A percentile compares a stretch with the other conserved stretches of the same genome.
phyloP scores from a whole-genome alignment of 2,797 vertebrate species.

The Pseudotriccus pelzelni region DNA sequence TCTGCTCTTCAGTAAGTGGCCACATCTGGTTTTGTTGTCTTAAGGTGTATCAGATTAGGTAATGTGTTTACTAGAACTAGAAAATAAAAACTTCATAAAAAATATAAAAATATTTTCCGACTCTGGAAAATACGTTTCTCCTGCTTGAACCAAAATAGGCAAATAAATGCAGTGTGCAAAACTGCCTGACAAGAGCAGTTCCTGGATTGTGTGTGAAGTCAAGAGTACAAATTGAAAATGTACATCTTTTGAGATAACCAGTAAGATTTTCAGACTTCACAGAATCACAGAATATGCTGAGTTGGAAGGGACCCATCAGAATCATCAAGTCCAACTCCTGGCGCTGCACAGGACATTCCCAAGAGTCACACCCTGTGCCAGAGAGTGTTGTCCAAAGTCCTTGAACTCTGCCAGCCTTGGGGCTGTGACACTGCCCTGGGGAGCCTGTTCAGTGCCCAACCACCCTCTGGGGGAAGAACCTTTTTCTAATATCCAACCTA shows the following conservation, averaged over 20 bases:
- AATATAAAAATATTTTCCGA: not conserved
- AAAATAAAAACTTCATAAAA: not conserved
- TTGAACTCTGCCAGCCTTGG: not conserved
- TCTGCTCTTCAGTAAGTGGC: not conserved
- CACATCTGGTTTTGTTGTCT: not conserved
- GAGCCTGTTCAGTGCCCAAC: not conserved
- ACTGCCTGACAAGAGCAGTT: not conserved
- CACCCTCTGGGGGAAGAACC: not conserved
- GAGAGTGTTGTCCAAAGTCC: not conserved
- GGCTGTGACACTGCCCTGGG: not conserved
- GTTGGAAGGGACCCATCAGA: not conserved
- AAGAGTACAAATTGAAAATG: not conserved
- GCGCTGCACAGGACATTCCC: not conserved
- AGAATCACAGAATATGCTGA: not conserved
- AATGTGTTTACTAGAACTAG: not conserved
- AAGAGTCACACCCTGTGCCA: rapidly evolving
- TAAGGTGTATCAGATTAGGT: not conserved
- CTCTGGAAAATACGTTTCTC: not conserved
- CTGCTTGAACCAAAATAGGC: not conserved
- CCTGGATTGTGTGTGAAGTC: not conserved
- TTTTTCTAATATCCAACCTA: not conserved
- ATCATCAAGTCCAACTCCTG: not conserved
- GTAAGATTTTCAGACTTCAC: not conserved
- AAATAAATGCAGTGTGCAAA: not conserved
- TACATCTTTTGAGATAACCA: not conserved